These are phyloP conservation scores for Mus pahari DNA, from an alignment of 2,113 vertebrate genomes.

Conservation along the genomic window DNA sequence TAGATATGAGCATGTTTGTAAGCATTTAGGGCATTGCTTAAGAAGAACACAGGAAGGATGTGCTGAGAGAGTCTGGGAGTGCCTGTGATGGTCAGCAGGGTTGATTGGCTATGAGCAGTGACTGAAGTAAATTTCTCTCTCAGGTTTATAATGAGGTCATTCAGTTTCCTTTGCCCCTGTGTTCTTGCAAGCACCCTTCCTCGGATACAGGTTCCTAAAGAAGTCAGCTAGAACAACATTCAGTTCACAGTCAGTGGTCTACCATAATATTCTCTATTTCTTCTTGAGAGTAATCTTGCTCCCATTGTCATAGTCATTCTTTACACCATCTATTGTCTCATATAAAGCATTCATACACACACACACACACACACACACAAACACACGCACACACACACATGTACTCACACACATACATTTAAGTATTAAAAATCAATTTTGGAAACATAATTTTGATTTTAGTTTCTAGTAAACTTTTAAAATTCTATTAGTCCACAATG, in stretches of 20 bases:
- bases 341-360: background rate
- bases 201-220: background rate
- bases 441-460: slow-evolving; percentile 42
- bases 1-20: accelerated
- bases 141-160: background rate
- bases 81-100: accelerated
- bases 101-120: background rate
- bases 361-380: background rate
- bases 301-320: background rate
- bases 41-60: background rate
- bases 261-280: background rate
- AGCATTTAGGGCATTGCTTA: too few relatives aligned
- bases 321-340: accelerated
- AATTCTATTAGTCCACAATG: background rate
- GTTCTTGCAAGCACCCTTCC: background rate
- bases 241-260: background rate
- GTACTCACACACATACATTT: background rate
- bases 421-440: background rate
- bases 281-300: background rate
- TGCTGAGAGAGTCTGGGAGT: accelerated
- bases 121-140: background rate
- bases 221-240: background rate
- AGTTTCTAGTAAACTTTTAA: background rate
- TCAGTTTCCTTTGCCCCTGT: background rate
- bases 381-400: background rate